Conservation (phyloP, 1,140 invertebrate genomes). For the Pseudachorutes palmiensis region DNA sequence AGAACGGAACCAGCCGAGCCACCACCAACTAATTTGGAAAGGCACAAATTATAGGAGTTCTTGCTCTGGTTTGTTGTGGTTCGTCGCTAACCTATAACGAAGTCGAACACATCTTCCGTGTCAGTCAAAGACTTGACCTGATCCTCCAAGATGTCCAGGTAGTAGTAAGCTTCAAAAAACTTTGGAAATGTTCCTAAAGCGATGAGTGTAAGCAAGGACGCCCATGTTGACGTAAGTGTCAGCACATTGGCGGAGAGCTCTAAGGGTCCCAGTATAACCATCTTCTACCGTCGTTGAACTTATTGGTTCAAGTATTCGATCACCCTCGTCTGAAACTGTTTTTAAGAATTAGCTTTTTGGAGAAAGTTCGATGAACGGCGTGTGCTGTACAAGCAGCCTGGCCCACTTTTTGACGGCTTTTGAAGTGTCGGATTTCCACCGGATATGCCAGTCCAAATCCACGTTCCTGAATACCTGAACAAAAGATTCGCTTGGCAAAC, state of each 20-base stretch:
- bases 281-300: too few relatives aligned
- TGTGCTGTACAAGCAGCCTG: too few relatives aligned
- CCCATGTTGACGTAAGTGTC: background rate
- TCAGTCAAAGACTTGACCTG: background rate
- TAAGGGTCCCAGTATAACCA: background rate
- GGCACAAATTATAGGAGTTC: background rate
- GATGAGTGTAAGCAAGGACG: background rate
- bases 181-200: background rate
- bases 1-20: slow-evolving; percentile 8
- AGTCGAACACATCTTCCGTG: background rate
- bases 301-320: too few relatives aligned
- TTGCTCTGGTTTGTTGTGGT: background rate
- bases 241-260: background rate
- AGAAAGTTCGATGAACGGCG: too few relatives aligned
- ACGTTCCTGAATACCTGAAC: background rate
- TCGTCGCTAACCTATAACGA: background rate
- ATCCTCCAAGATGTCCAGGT: background rate
- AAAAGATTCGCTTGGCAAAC: too few relatives aligned
- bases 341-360: too few relatives aligned
- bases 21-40: background rate
- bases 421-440: background rate
- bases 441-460: background rate
- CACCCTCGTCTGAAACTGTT: too few relatives aligned
- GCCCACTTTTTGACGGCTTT: too few relatives aligned
- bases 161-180: background rate